Evolutionary conservation across 2,113 vertebrate genomes (phyloP).

Genomic region (Barnardius zonarius): DNA sequence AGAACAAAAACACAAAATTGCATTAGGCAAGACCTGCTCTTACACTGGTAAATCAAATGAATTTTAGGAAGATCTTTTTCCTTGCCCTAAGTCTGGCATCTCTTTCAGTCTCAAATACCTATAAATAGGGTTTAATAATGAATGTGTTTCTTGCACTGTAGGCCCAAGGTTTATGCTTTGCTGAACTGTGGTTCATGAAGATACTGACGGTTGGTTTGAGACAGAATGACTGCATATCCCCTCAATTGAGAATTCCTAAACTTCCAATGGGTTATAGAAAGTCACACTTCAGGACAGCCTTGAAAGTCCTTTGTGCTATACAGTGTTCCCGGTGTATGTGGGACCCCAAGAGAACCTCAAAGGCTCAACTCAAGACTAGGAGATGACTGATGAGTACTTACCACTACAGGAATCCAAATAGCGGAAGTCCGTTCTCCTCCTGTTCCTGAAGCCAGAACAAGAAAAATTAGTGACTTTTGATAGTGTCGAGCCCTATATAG

Average conservation of each 20-base stretch:
- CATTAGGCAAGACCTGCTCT: background rate
- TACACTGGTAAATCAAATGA: background rate
- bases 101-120: background rate
- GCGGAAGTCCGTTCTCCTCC: background rate
- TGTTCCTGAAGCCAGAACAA: background rate
- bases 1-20: background rate
- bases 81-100: background rate
- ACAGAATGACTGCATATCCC: background rate
- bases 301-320: background rate
- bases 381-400: background rate
- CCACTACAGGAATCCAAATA: background rate
- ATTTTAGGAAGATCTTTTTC: background rate
- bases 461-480: background rate
- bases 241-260: background rate
- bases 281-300: background rate
- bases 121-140: background rate
- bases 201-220: background rate
- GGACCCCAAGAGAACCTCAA: background rate
- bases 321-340: background rate
- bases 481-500: background rate
- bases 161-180: background rate
- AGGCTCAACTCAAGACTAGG: background rate
- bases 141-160: background rate
- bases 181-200: background rate
- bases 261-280: background rate